phyloP scores from a whole-genome alignment of 2,113 vertebrate species.

The Lasiurus borealis region DNA sequence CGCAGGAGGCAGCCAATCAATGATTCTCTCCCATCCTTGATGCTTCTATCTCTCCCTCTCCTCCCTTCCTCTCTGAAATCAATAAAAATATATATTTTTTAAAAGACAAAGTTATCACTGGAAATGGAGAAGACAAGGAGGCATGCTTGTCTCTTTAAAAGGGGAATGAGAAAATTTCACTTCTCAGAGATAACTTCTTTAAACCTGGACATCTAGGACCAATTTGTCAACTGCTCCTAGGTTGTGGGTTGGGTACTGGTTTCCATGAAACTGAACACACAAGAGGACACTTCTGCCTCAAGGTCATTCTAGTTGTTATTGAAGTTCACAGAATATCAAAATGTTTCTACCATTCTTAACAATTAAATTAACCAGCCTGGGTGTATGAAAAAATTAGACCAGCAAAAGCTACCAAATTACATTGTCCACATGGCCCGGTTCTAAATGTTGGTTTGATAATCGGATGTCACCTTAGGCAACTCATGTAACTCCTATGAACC shows the following conservation, averaged over 20 bases:
- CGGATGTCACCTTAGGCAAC: neutral
- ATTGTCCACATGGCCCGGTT: neutral
- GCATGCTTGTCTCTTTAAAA: neutral
- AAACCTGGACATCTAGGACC: slow-evolving; percentile 58
- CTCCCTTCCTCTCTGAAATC: too few relatives aligned
- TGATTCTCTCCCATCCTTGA: too few relatives aligned
- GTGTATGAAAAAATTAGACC: neutral
- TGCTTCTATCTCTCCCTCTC: too few relatives aligned
- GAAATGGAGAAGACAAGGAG: neutral
- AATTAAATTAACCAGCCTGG: neutral
- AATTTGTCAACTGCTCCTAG: slow-evolving; percentile 32
- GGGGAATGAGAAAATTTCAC: neutral
- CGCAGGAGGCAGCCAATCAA: too few relatives aligned
- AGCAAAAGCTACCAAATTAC: neutral
- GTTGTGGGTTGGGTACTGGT: neutral
- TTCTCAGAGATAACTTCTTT: slow-evolving; percentile 6
- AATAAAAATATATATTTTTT: too few relatives aligned
- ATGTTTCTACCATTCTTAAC: neutral
- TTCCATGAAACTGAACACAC: slow-evolving; percentile 16
- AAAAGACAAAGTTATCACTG: neutral
- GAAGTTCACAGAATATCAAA: neutral
- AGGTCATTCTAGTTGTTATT: neutral
- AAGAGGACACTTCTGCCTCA: slow-evolving; percentile 23
- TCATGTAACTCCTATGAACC: neutral
- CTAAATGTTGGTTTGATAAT: neutral